A percentile compares a stretch with the other conserved stretches of the same genome.
phyloP scores from a whole-genome alignment of 1,140 invertebrate species.

The Apis dorsata region DNA sequence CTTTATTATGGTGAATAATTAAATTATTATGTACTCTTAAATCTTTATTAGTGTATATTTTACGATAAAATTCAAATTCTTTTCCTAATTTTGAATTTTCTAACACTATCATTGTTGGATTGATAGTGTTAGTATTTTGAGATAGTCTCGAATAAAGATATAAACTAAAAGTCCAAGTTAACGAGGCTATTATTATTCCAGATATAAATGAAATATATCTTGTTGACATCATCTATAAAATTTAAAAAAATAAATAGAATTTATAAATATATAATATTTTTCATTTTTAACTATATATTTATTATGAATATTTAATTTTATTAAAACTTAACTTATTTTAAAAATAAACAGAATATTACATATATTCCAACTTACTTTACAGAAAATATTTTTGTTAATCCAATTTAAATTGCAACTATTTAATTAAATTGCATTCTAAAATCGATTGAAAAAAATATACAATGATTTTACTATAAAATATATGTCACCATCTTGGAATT shows the following conservation, averaged over 20 bases:
- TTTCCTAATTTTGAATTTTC: conserved; percentile 60
- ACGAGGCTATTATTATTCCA: conserved; percentile 84
- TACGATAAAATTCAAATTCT: conserved; percentile 66
- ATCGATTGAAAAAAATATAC: neutral
- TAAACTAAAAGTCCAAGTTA: conserved; percentile 84
- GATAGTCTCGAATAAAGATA: conserved; percentile 82
- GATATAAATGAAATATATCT: conserved; percentile 82
- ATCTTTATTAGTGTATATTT: conserved; percentile 57
- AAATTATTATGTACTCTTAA: conserved; percentile 68
- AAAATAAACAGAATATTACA: neutral
- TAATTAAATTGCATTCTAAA: neutral
- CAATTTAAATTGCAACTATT: neutral
- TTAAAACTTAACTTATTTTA: neutral
- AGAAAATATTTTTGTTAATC: neutral
- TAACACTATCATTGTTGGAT: conserved; percentile 68
- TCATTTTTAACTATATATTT: neutral
- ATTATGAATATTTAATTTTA: neutral
- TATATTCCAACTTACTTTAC: neutral
- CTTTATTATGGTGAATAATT: conserved; percentile 33
- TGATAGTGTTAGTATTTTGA: conserved; percentile 67
- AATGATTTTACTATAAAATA: neutral
- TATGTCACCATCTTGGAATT: conserved; percentile 32
- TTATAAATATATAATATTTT: neutral
- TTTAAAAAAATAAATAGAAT: neutral
- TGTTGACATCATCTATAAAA: conserved; percentile 73